Evolutionary conservation across 2,797 vertebrate genomes (phyloP).

Genomic region (Squalus acanthias): DNA sequence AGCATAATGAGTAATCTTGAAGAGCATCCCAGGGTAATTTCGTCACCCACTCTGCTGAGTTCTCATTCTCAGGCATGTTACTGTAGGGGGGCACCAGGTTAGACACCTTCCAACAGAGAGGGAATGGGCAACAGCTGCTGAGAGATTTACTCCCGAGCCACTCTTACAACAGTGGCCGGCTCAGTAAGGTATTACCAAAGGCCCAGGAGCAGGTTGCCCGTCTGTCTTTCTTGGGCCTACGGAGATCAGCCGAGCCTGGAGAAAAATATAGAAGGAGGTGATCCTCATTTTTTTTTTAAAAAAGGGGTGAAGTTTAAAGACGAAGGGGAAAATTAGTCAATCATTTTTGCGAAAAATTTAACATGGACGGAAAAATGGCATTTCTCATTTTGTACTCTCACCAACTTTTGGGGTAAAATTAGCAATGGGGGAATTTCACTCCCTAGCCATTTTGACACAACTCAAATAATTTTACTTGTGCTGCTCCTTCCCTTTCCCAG

Average conservation of each 20-base stretch:
- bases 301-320: not conserved
- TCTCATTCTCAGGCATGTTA: not conserved
- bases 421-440: not conserved
- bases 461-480: not conserved
- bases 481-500: not conserved
- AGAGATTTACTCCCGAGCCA: not conserved
- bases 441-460: not conserved
- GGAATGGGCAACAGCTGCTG: not conserved
- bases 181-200: not conserved
- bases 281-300: not conserved
- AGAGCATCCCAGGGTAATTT: no score
- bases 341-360: no score
- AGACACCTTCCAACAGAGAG: not conserved
- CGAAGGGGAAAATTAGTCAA: no score
- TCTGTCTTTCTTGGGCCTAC: not conserved
- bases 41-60: not conserved
- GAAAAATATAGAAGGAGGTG: not conserved
- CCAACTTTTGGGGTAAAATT: no score
- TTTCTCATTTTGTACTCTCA: no score
- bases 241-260: not conserved
- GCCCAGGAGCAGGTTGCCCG: not conserved
- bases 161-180: not conserved
- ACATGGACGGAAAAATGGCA: no score
- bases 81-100: no score
- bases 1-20: no score